Conservation (phyloP, 2,797 vertebrate genomes). For the Avahi laniger region DNA sequence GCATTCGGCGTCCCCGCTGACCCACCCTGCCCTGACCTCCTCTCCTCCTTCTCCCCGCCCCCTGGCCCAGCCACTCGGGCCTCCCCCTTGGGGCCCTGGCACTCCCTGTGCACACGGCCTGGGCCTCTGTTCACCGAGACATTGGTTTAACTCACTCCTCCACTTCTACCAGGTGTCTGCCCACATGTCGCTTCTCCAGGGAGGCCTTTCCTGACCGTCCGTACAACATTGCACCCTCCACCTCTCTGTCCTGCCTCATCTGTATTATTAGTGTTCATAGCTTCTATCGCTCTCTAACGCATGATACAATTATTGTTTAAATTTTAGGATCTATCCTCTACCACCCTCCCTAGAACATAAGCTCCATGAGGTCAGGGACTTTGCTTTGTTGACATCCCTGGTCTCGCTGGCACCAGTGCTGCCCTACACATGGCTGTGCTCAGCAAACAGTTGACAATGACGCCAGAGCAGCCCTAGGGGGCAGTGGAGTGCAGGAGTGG, state of each 20-base stretch:
- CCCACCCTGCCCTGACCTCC: no score
- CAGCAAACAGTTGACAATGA: not conserved
- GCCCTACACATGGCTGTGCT: fast-evolving
- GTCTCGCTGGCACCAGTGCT: not conserved
- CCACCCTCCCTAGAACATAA: not conserved
- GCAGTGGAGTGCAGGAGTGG: not conserved
- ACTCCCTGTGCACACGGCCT: not conserved
- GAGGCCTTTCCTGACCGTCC: not conserved
- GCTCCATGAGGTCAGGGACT: not conserved
- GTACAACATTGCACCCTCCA: no score
- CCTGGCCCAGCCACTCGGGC: not conserved
- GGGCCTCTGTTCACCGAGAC: not conserved
- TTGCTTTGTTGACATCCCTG: not conserved
- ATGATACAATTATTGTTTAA: not conserved
- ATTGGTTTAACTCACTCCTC: not conserved
- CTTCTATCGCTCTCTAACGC: not conserved
- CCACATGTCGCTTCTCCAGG: not conserved
- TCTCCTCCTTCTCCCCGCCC: not conserved
- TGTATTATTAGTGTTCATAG: not conserved
- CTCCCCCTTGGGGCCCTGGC: no score
- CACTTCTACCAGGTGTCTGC: no score
- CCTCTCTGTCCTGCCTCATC: not conserved
- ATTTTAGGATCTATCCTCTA: not conserved
- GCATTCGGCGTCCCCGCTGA: not conserved
- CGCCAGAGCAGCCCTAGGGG: not conserved